Evolutionary conservation across 2,113 vertebrate genomes (phyloP).

Genomic region (Pampusana beccarii): DNA sequence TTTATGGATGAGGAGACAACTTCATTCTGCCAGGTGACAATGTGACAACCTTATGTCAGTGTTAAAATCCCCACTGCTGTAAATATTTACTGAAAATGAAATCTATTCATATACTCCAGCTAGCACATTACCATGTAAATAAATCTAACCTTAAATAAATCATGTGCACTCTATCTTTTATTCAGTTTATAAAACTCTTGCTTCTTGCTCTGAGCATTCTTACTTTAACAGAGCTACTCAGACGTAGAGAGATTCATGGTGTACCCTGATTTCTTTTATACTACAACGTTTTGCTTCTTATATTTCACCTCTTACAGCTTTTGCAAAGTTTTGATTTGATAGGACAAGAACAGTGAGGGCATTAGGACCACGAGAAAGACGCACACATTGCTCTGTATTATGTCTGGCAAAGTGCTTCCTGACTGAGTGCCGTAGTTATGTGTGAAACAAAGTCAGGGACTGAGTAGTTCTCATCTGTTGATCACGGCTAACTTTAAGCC

Average conservation of each 20-base stretch:
- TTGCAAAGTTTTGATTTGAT: constrained; percentile 47
- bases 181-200: constrained; percentile 10
- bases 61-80: constrained; percentile 37
- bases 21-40: constrained; percentile 62
- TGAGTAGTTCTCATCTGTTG: constrained; percentile 77
- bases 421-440: constrained; percentile 62
- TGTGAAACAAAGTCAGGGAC: constrained; percentile 75
- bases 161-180: neutral
- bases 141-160: constrained; percentile 49
- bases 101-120: neutral
- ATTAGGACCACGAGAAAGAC: constrained; percentile 79
- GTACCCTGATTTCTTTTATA: constrained; percentile 21
- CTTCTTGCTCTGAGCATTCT: neutral
- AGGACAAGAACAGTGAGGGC: constrained; percentile 73
- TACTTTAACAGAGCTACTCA: neutral
- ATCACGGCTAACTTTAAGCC: constrained; percentile 68
- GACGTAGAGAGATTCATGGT: neutral
- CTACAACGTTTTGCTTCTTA: neutral
- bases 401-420: constrained; percentile 75
- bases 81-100: constrained; percentile 57
- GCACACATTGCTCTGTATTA: constrained; percentile 54
- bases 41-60: constrained; percentile 36
- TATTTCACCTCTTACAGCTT: constrained; percentile 6
- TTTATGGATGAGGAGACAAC: constrained; percentile 58
- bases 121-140: constrained; percentile 19